Evolutionary conservation across 1,140 invertebrate genomes (phyloP).

Genomic region (Leguminivora glycinivorella): DNA sequence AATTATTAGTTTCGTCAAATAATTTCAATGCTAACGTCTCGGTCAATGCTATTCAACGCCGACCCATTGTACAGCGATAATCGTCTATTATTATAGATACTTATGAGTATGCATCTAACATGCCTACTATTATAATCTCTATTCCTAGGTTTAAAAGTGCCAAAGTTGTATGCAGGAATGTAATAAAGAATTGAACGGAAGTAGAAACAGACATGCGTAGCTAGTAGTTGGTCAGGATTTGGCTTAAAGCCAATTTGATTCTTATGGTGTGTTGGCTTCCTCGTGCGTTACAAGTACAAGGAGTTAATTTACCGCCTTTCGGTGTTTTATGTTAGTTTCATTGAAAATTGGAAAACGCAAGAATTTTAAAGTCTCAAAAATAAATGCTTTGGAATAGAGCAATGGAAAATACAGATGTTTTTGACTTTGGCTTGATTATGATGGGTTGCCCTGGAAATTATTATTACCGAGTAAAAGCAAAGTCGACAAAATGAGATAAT

Average conservation of each 20-base stretch:
- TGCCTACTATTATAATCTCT: background rate
- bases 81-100: conserved; percentile 26
- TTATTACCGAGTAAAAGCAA: background rate
- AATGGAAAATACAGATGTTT: too few species aligned
- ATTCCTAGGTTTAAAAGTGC: background rate
- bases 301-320: background rate
- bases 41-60: conserved; percentile 23
- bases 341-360: background rate
- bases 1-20: conserved; percentile 23
- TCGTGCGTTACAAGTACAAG: background rate
- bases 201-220: conserved; percentile 8
- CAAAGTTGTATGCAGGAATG: background rate
- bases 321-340: background rate
- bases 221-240: conserved; percentile 3
- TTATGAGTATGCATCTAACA: conserved; percentile 9
- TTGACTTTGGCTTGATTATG: too few species aligned
- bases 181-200: conserved; percentile 12
- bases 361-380: background rate
- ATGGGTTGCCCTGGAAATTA: too few species aligned
- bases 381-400: too few species aligned
- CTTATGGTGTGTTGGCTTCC: conserved; percentile 1
- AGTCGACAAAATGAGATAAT: background rate
- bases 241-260: conserved; percentile 16
- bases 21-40: conserved; percentile 21
- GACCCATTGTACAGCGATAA: conserved; percentile 15